A percentile compares a stretch with the other conserved stretches of the same genome.
phyloP scores from a whole-genome alignment of 2,888 invertebrate genomes.

The Selenia dentaria region DNA sequence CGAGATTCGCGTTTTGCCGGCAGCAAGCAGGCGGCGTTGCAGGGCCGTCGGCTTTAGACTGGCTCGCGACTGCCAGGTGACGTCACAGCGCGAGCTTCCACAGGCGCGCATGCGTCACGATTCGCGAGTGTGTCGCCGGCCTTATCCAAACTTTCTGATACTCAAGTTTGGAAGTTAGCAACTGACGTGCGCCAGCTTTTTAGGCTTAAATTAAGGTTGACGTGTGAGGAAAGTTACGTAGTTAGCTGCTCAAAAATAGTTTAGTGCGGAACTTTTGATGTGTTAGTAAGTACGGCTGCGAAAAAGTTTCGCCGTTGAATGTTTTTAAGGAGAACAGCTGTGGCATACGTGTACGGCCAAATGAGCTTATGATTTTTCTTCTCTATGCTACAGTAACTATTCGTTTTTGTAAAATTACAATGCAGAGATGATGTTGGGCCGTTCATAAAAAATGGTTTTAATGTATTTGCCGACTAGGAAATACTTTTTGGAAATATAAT shows the following conservation, averaged over 20 bases:
- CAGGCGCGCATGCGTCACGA: conserved; percentile 41
- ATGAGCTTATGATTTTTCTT: too few relatives aligned
- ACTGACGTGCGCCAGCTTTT: conserved; percentile 31
- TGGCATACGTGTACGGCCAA: background rate
- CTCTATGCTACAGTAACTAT: too few relatives aligned
- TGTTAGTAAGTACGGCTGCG: conserved; percentile 14
- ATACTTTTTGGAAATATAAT: too few relatives aligned
- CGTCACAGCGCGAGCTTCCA: conserved; percentile 48
- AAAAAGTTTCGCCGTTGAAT: conserved; percentile 6
- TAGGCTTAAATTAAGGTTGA: conserved; percentile 28
- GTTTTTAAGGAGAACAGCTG: conserved; percentile 2
- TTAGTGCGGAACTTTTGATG: conserved; percentile 23
- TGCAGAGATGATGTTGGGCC: too few relatives aligned
- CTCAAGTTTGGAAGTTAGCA: conserved; percentile 29
- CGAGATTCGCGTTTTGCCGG: conserved; percentile 52
- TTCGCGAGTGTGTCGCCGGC: conserved; percentile 23
- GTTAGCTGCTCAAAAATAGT: conserved; percentile 25
- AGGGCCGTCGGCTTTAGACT: conserved; percentile 51
- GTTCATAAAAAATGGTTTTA: too few relatives aligned
- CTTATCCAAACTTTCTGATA: conserved; percentile 36
- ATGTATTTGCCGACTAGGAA: too few relatives aligned
- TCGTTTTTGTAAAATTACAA: too few relatives aligned
- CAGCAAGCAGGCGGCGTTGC: conserved; percentile 53
- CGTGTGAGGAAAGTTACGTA: conserved; percentile 24
- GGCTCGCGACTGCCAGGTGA: conserved; percentile 48